phyloP scores from a whole-genome alignment of 64 coral and sea anemone species.

The Pocillopora verrucosa region DNA sequence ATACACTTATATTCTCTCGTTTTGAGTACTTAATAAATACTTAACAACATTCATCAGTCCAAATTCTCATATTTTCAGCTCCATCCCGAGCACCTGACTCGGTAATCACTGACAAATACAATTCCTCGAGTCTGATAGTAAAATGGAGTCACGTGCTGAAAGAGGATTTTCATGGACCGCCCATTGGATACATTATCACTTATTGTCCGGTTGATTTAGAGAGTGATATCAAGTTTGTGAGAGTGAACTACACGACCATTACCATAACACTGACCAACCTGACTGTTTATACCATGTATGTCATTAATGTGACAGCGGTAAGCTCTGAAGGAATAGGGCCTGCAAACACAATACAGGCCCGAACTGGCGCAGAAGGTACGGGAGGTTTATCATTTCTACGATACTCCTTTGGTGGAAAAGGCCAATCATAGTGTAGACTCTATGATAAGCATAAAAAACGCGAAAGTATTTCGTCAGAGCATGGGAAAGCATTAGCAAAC shows the following conservation, averaged over 20 bases:
- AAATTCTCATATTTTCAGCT: neutral
- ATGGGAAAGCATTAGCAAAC: too few species aligned
- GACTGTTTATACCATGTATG: too few species aligned
- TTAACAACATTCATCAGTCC: too few species aligned
- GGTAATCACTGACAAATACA: neutral
- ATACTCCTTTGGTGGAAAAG: too few species aligned
- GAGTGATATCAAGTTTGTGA: too few species aligned
- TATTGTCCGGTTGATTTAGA: neutral
- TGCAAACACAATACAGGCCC: neutral
- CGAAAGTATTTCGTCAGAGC: too few species aligned
- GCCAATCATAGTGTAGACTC: too few species aligned
- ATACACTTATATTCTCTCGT: too few species aligned
- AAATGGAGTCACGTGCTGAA: constrained; percentile 1
- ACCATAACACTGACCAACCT: neutral
- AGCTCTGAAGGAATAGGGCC: constrained; percentile 11
- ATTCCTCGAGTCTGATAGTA: neutral
- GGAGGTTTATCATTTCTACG: too few species aligned
- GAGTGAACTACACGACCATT: neutral
- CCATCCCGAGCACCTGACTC: neutral
- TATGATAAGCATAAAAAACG: too few species aligned
- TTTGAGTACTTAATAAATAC: too few species aligned
- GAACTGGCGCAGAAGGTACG: neutral
- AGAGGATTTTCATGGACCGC: neutral
- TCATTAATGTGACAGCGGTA: constrained; percentile 4
- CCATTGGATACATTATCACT: neutral